Percentiles rank a stretch among this genome's conserved stretches.
Evolutionary conservation across 2,113 vertebrate species (phyloP).

Genomic region (Ascaphus truei): DNA sequence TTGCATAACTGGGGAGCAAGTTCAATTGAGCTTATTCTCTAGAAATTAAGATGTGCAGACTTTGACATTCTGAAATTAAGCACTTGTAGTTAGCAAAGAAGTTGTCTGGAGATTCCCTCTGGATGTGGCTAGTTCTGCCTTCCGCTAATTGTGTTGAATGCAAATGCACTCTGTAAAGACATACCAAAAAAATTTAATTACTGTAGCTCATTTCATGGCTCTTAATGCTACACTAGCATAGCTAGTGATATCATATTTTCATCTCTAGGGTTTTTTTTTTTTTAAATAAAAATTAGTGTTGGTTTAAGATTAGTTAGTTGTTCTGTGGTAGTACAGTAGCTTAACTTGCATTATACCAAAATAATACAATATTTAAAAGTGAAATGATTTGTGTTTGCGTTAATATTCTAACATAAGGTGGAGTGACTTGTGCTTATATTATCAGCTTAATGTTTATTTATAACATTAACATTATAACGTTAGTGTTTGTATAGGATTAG

Average conservation of each 20-base stretch:
- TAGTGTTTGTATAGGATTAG: no score
- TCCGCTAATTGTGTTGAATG: slow-evolving; percentile 91
- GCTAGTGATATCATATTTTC: slow-evolving; percentile 33
- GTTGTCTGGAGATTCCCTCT: slow-evolving; percentile 87
- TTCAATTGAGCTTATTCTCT: slow-evolving; percentile 82
- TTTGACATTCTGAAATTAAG: slow-evolving; percentile 95
- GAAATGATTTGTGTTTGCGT: no score
- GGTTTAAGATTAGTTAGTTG: no score
- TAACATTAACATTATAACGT: no score
- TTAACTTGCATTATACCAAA: neutral
- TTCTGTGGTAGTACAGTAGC: no score
- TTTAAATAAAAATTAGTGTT: no score
- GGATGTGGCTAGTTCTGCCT: slow-evolving; percentile 80
- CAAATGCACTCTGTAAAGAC: slow-evolving; percentile 78
- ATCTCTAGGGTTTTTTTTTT: slow-evolving; percentile 31
- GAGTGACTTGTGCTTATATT: no score
- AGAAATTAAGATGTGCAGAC: slow-evolving; percentile 93
- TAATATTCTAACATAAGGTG: no score
- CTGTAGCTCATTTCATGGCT: slow-evolving; percentile 51
- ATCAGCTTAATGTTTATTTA: no score
- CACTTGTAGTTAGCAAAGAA: slow-evolving; percentile 86
- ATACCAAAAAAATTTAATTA: slow-evolving; percentile 52
- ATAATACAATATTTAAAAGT: no score
- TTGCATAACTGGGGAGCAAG: slow-evolving; percentile 74
- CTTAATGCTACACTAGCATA: slow-evolving; percentile 43